Evolutionary conservation across 2,113 vertebrate genomes (phyloP), one percentile per base, ranked within the genome.

Genomic region (Trichechus manatus): DNA sequence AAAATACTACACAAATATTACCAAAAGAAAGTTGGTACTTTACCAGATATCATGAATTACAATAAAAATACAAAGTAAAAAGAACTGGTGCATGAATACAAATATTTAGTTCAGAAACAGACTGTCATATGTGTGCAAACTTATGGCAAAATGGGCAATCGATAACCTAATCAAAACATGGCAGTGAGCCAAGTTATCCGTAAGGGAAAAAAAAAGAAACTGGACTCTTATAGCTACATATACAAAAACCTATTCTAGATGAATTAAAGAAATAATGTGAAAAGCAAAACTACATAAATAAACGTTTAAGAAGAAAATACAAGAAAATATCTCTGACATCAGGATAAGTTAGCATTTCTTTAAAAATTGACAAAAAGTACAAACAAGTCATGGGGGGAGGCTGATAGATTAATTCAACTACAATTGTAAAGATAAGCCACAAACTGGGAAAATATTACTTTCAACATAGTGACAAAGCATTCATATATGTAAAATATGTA

Each of bases 221-320:
- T 80, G 33, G 61, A 78, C 1, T 78, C 61, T 39, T 64, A 11
- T 63, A 72, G 29, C 59, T 36, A 68, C 39, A 83, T 23, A 82
- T 56, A 81, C 9, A 91, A 82, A 82, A 87, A 39, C 20, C 61
- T 47, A 47, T 47, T 47, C 17, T n/a, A 64, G 17, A 66, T 31
- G 36, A 17, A 86, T 33, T 87, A 77, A n/a, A n/a, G n/a, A n/a
- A 87, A 92, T 39, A 96, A 84, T 59, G 15, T 94, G 44, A 66
- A 87, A 66, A 25, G 23, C 56, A 66, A 85, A 94, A 44, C 25
- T 77, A 82, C 7, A 29, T 96, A 56, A 96, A 29, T 96, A 56
- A 96, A 92, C 9, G 1, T 70, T 72, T 92, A 85, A 56, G 42
- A 79, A 70, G 63, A 89, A 96, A 92, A 85, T 29, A 88, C 0